Evolutionary conservation across 2,888 invertebrate genomes (phyloP).

Genomic region (Cheilosia scutellata): DNA sequence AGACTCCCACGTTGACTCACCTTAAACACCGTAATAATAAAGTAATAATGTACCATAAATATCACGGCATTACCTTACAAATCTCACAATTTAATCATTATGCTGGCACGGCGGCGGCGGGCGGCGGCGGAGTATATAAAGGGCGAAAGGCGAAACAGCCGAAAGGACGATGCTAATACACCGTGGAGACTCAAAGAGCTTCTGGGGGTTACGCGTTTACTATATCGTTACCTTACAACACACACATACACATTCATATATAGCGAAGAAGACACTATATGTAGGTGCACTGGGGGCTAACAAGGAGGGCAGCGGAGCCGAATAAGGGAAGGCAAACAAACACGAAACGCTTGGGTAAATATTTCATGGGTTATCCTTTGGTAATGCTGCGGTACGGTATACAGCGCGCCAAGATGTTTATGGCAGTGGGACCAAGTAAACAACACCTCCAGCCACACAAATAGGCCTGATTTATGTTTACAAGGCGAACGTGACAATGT

Average conservation of each 20-base stretch:
- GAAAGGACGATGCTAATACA: slow-evolving; percentile 54
- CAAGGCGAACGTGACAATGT: slow-evolving; percentile 80
- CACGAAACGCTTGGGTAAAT: slow-evolving; percentile 62
- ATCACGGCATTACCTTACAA: slow-evolving; percentile 65
- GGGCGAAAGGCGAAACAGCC: slow-evolving; percentile 15
- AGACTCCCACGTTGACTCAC: slow-evolving; percentile 3
- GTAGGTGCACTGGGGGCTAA: background rate
- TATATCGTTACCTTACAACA: background rate
- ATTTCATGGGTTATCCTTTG: slow-evolving; percentile 70
- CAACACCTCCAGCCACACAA: slow-evolving; percentile 76
- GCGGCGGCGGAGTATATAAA: no score
- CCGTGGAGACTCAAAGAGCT: slow-evolving; percentile 30
- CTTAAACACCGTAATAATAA: slow-evolving; percentile 66
- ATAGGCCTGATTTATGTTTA: slow-evolving; percentile 80
- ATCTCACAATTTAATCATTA: slow-evolving; percentile 73
- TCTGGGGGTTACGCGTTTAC: slow-evolving; percentile 38
- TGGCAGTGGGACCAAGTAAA: slow-evolving; percentile 52
- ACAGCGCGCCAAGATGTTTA: slow-evolving; percentile 62
- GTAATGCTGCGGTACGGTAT: slow-evolving; percentile 34
- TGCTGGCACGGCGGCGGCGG: slow-evolving; percentile 33
- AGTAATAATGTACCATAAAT: slow-evolving; percentile 74
- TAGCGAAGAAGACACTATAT: slow-evolving; percentile 2
- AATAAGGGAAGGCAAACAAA: slow-evolving; percentile 27
- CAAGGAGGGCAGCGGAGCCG: background rate
- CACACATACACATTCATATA: background rate